Base-by-base conservation (phyloP, 2,113 vertebrate species). In the Ammodytes marinus region DNA sequence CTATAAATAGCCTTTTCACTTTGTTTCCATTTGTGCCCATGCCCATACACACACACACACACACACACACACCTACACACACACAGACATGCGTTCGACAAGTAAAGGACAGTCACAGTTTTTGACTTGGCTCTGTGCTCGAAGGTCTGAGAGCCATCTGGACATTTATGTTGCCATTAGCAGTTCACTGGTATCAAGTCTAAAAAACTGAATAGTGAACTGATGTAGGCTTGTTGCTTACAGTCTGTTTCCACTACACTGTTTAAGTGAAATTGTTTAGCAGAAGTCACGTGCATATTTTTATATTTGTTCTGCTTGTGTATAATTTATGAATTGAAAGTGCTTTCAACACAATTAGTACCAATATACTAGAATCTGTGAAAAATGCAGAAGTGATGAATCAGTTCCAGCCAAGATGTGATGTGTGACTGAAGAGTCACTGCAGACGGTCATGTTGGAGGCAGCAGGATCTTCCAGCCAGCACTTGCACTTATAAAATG, bases 1-100 rank as follows among this genome's bases (percentile, higher is more conserved):
- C 84, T 89, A 89, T 74, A 79, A 81, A 91, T 91, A 90, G 67
- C 17, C 27, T 77, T 57, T 37, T 64, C 2, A 40, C 64, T 71
- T 15, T 71, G 57, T 85, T 73, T 75, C 73, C 53, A 50, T 15
- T 1, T 82, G 58, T 55, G 27, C 1, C 3, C 15, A 19, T 4
- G 49, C 35, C n/a, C 72, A 47, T 54, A 3, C 45, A 15, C 54
- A 39, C 67, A 8, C 50, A 19, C 60, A 63, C 40, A 6, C 59
- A 63, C 59, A 4, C 74, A 76, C 45, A 55, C 64, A 60, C 53
- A 37, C 78, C n/a, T n/a, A 58, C 19, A 47, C 70, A 63, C 19
- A 58, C 52, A 69, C 6, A 63, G 50, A 55, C 42, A 84, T 27
- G 27, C 27, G 27, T 27, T 27, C 27, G 14, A 66, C 8, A 78